These are phyloP conservation scores for Loripinus fragilis DNA, from an alignment of 2,888 invertebrate species.

Conservation along the genomic window DNA sequence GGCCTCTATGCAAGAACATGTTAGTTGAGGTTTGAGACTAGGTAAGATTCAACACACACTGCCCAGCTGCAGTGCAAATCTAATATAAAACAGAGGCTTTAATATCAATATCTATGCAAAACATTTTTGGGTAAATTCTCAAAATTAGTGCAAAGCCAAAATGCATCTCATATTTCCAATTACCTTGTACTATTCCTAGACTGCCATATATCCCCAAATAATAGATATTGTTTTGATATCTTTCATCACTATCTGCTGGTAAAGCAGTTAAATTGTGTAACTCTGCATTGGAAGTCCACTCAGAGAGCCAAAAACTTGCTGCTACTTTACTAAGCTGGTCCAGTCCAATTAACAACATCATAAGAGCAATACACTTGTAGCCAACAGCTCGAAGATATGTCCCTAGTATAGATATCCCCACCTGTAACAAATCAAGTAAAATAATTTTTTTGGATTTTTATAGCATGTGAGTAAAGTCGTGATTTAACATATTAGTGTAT, in stretches of 20 bases:
- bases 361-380: background rate
- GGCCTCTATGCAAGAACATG: no score
- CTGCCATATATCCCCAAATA: background rate
- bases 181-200: constrained; percentile 7
- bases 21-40: no score
- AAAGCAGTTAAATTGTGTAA: background rate
- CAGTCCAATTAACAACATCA: background rate
- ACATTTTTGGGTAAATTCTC: no score
- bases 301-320: background rate
- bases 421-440: no score
- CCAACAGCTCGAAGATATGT: background rate
- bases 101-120: no score
- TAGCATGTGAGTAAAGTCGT: no score
- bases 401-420: background rate
- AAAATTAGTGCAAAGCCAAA: background rate
- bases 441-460: no score
- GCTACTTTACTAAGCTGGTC: background rate
- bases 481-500: no score
- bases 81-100: no score
- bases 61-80: no score
- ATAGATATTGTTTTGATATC: background rate
- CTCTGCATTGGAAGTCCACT: background rate
- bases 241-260: background rate
- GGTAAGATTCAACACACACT: no score
- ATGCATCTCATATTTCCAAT: background rate